phyloP scores from a whole-genome alignment of 2,113 vertebrate species.

The Nanorana parkeri region DNA sequence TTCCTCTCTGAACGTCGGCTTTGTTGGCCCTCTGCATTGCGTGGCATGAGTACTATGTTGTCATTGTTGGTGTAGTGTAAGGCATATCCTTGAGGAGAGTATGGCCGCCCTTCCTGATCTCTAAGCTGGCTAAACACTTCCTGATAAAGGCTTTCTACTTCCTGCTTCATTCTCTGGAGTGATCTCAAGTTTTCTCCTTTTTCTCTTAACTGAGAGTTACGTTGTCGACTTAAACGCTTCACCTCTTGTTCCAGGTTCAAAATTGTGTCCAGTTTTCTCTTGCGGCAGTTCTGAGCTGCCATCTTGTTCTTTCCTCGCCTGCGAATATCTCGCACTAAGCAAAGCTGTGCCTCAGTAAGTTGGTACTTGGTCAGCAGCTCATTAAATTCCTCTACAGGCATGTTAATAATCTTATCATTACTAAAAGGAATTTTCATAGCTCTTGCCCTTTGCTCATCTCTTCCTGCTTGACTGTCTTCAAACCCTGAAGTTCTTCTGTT shows the following conservation, averaged over 20 bases:
- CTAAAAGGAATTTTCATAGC: constrained; percentile 98
- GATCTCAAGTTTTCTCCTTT: constrained; percentile 94
- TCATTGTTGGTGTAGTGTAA: constrained; percentile 91
- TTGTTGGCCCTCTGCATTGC: constrained; percentile 79
- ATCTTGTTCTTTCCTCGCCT: constrained; percentile 98
- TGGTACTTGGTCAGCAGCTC: constrained; percentile 96
- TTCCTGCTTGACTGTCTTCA: constrained; percentile 90
- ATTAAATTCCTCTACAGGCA: constrained; percentile 98
- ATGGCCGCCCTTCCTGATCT: constrained; percentile 92
- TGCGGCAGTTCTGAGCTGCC: constrained; percentile 97
- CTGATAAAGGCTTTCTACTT: constrained; percentile 94
- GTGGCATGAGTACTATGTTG: constrained; percentile 88
- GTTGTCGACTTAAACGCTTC: constrained; percentile 89
- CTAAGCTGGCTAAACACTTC: constrained; percentile 92
- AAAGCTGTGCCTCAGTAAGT: constrained; percentile 92
- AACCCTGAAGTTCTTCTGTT: constrained; percentile 80
- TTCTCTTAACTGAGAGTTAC: constrained; percentile 90
- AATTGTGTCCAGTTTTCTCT: constrained; percentile 97
- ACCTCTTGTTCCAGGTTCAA: constrained; percentile 95
- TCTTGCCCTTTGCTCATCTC: constrained; percentile 91
- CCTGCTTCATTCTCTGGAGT: constrained; percentile 97
- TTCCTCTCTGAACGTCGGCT: constrained; percentile 88
- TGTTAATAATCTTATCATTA: constrained; percentile 97
- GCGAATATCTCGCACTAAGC: constrained; percentile 95
- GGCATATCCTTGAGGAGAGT: constrained; percentile 88